These are phyloP conservation scores for Patella depressa DNA, from an alignment of 2,888 invertebrate species.

Conservation along the genomic window DNA sequence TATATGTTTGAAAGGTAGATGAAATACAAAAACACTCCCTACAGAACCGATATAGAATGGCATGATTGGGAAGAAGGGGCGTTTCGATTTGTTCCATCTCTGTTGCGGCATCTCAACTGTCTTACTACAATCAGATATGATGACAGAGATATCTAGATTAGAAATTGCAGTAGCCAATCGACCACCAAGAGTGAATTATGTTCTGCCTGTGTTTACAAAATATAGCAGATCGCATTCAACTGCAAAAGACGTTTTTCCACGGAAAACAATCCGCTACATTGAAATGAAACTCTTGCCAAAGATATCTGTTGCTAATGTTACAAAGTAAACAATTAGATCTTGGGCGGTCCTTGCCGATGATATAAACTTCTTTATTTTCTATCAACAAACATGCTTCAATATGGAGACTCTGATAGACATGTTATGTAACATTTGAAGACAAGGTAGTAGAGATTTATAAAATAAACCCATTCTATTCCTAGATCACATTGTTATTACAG, in stretches of 20 bases:
- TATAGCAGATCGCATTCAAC: neutral
- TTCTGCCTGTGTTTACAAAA: no score
- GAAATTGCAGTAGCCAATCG: no score
- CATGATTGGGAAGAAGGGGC: no score
- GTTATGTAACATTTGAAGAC: slow-evolving; percentile 10
- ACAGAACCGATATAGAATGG: no score
- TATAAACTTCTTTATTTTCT: neutral
- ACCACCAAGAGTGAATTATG: no score
- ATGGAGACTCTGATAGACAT: neutral
- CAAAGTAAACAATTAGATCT: neutral
- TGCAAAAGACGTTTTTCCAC: neutral
- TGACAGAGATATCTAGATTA: no score
- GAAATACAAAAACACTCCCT: no score
- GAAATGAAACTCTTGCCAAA: neutral
- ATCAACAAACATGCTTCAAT: slow-evolving; percentile 7
- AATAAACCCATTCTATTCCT: neutral
- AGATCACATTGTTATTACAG: neutral
- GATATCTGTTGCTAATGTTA: neutral
- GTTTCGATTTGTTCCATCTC: no score
- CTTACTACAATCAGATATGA: no score
- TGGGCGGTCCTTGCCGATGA: neutral
- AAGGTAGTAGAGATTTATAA: neutral
- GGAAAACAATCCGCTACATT: neutral
- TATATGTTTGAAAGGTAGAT: no score
- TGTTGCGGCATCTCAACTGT: no score